Conservation (phyloP, 2,888 invertebrate species). For the Capitulum mitella region DNA sequence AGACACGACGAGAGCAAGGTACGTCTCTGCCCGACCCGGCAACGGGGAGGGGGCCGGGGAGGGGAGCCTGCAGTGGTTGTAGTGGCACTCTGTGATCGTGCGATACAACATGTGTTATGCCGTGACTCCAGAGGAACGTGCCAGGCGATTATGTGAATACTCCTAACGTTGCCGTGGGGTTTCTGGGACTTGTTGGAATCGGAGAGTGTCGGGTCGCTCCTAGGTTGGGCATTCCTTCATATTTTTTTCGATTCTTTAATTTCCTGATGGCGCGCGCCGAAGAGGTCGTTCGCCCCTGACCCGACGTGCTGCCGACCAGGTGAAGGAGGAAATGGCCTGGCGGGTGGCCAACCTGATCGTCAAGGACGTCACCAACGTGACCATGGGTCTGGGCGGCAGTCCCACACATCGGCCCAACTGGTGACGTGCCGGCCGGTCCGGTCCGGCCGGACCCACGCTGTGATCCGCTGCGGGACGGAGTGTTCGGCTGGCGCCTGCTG, state of each 20-base stretch:
- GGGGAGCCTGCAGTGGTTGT: no score
- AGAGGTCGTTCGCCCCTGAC: not conserved
- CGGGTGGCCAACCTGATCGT: conserved; percentile 96
- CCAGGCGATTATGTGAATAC: no score
- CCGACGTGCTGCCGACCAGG: conserved; percentile 42
- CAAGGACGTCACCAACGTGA: conserved; percentile 84
- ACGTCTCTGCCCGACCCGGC: not conserved
- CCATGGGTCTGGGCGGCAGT: conserved; percentile 49
- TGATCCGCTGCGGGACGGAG: no score
- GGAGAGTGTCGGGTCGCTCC: no score
- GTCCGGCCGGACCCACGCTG: not conserved
- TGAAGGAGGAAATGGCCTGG: conserved; percentile 93
- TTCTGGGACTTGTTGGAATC: no score
- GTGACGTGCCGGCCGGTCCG: not conserved
- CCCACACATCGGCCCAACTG: not conserved
- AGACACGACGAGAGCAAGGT: conserved; percentile 15
- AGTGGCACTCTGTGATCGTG: no score
- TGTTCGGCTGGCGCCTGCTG: not conserved
- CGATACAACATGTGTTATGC: no score
- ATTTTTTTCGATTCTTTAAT: no score
- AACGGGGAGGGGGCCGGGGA: no score
- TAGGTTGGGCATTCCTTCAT: no score
- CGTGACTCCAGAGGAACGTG: no score
- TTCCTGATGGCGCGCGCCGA: not conserved
- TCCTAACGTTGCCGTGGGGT: no score